phyloP scores from a whole-genome alignment of 2,888 invertebrate species.

The Sipunculus nudus region DNA sequence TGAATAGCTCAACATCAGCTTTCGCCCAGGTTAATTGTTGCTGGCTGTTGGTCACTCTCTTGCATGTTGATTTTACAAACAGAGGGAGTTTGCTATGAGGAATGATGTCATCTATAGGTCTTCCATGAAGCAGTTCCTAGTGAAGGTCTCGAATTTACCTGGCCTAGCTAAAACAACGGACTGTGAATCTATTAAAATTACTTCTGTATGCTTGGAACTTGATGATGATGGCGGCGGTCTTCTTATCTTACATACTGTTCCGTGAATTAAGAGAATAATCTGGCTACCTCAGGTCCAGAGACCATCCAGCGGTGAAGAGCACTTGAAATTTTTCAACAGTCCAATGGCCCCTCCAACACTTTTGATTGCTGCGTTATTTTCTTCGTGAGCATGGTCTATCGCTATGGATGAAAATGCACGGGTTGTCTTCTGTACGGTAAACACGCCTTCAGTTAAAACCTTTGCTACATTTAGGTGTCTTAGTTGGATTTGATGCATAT shows the following conservation, averaged over 20 bases:
- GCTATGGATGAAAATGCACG: conserved; percentile 16
- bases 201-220: too few species aligned
- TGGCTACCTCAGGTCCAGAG: too few species aligned
- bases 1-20: neutral
- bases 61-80: neutral
- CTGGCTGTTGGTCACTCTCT: neutral
- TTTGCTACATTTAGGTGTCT: neutral
- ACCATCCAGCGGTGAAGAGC: conserved; percentile 1
- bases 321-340: neutral
- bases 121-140: too few species aligned
- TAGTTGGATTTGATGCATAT: too few species aligned
- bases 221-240: too few species aligned
- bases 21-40: neutral
- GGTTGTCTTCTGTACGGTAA: conserved; percentile 20
- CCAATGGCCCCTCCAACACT: conserved; percentile 18
- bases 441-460: conserved; percentile 16
- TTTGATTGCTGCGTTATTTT: conserved; percentile 14
- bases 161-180: too few species aligned
- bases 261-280: neutral
- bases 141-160: too few species aligned
- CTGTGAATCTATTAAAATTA: too few species aligned
- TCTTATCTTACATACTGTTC: too few species aligned
- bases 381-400: conserved; percentile 20
- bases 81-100: neutral
- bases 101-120: too few species aligned